A percentile compares a stretch with the other conserved stretches of the same genome.
These are phyloP conservation scores for Dasyornis broadbenti DNA, from an alignment of 2,113 vertebrate genomes.

Conservation along the genomic window DNA sequence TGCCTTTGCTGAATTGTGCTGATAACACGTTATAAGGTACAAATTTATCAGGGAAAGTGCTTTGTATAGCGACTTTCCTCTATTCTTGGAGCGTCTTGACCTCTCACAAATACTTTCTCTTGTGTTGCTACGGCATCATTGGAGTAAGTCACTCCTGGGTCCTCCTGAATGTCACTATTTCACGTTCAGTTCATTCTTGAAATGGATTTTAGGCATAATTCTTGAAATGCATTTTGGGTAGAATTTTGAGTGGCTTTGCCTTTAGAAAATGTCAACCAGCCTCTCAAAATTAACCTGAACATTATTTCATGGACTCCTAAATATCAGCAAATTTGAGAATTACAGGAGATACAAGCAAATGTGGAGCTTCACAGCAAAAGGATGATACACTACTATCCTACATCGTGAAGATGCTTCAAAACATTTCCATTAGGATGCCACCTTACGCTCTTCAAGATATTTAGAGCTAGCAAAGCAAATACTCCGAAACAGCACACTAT, in stretches of 20 bases:
- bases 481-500: neutral
- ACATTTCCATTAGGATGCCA: neutral
- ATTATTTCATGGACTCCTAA: neutral
- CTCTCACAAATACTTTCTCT: neutral
- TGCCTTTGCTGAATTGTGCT: neutral
- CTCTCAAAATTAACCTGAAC: neutral
- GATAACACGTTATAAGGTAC: neutral
- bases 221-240: neutral
- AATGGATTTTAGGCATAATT: neutral
- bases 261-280: neutral
- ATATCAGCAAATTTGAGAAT: neutral
- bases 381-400: accelerated
- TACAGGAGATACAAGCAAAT: accelerated
- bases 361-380: neutral
- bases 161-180: neutral
- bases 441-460: neutral
- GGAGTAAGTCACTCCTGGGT: neutral
- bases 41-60: neutral
- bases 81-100: neutral
- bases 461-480: neutral
- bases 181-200: neutral
- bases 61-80: neutral
- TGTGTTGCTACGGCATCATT: neutral
- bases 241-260: neutral
- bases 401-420: neutral